Percentiles rank a stretch among this genome's conserved stretches.
Evolutionary conservation across 2,888 invertebrate species (phyloP).

Genomic region (Lycocerus yunnanus): DNA sequence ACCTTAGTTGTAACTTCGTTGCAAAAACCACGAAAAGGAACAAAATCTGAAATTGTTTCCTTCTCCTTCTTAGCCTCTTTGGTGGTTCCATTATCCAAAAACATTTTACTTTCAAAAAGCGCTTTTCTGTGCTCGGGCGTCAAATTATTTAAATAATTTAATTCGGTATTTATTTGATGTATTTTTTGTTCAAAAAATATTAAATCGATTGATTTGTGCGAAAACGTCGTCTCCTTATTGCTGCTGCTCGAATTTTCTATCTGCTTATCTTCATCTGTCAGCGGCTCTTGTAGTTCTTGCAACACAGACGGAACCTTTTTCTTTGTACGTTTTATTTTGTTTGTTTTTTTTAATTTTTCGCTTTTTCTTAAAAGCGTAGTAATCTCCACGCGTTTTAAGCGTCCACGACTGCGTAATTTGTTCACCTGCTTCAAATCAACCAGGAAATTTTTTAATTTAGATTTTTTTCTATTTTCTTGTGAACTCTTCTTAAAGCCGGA

Average conservation of each 20-base stretch:
- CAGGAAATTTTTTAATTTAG: neutral
- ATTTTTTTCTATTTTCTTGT: neutral
- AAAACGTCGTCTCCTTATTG: neutral
- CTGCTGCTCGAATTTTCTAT: neutral
- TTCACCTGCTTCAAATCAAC: neutral
- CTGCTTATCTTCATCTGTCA: neutral
- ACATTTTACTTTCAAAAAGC: constrained; percentile 23
- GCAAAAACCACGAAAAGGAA: neutral
- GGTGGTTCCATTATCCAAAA: neutral
- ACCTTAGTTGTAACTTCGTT: neutral
- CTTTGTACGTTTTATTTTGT: neutral
- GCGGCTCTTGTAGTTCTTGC: too few relatives aligned
- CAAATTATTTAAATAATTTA: constrained; percentile 14
- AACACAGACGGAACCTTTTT: neutral
- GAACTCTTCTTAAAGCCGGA: neutral
- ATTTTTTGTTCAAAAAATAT: neutral
- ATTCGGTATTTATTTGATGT: neutral
- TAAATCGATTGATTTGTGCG: neutral
- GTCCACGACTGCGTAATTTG: neutral
- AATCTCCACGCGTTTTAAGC: neutral
- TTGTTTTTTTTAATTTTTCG: neutral
- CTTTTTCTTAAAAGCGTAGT: constrained; percentile 2
- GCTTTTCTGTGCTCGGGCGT: constrained; percentile 26
- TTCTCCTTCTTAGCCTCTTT: neutral
- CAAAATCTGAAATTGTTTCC: neutral